Evolutionary conservation across 2,113 vertebrate species (phyloP), one percentile per base, ranked within the genome.

Genomic region (Platycercus adscitus): DNA sequence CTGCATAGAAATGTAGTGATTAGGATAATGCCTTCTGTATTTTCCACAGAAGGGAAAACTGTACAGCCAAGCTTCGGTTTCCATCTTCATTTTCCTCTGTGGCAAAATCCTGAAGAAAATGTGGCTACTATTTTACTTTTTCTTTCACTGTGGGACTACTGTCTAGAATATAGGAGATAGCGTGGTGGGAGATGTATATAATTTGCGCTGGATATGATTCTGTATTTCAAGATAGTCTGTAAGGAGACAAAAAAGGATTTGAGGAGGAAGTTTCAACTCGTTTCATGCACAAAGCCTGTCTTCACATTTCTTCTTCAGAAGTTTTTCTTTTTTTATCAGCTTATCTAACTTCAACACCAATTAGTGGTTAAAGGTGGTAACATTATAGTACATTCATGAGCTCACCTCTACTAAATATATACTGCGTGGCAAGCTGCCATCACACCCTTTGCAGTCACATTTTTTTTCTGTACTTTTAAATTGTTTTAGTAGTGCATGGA

Each of bases 401-500:
- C 29, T 66, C 50, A 65, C 46, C 47, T 88, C 68, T 76, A n/a
- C 21, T 61, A 80, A 88, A 80, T 83, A 41, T 20, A 65, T 92
- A 94, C 63, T 97, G 18, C 73, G 89, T 28, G 9, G 60, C 60
- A 86, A 69, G 18, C 33, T 94, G 64, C 70, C 66, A 93, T 96
- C 81, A 49, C 49, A 86, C 93, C 58, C 77, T 93, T 63, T 83
- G 39, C 60, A 95, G 76, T 81, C 41, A 25, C 23, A 26, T 90
- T 88, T 96, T 91, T 58, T 91, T 55, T 77, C 61, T 65, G 3
- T 84, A 18, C n/a, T 93, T 93, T 90, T 92, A 94, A 76, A 85
- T 81, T 80, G 15, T 68, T 88, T 87, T 46, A 93, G 65, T 95
- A 93, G 75, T 83, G 56, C 65, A 76, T 68, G 81, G 39, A 91